A percentile compares a stretch with the other conserved stretches of the same genome.
phyloP scores from a whole-genome alignment of 2,113 vertebrate genomes.

The Hippocampus barbouri region DNA sequence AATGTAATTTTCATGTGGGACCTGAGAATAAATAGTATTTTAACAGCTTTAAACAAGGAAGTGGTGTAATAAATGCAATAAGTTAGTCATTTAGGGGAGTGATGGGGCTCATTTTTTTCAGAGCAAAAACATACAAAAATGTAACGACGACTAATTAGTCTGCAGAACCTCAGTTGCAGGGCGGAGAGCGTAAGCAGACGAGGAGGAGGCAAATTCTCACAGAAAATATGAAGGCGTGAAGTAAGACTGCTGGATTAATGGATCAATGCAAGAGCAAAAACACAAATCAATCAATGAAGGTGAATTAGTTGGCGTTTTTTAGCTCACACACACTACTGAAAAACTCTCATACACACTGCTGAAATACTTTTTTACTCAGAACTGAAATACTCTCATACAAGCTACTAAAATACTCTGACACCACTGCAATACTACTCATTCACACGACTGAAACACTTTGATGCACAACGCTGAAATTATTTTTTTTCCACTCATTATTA shows the following conservation, averaged over 20 bases:
- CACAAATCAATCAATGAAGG: background rate
- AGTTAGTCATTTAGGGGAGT: background rate
- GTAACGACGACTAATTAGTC: constrained; percentile 27
- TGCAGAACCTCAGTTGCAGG: constrained; percentile 6
- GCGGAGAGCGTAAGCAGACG: constrained; percentile 19
- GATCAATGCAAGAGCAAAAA: constrained; percentile 27
- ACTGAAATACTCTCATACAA: no score
- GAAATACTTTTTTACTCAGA: no score
- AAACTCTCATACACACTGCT: no score
- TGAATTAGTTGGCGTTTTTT: no score
- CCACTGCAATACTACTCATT: background rate
- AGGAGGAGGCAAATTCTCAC: constrained; percentile 18
- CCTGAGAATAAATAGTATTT: background rate
- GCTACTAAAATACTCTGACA: background rate
- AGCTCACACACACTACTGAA: no score
- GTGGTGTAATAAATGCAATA: background rate
- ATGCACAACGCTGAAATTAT: no score
- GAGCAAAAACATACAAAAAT: background rate
- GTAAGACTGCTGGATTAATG: constrained; percentile 17
- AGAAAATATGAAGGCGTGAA: constrained; percentile 31
- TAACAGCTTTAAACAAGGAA: background rate
- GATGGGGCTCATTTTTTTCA: background rate
- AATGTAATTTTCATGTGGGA: constrained; percentile 23
- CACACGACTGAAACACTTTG: background rate
- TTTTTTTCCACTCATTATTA: no score